phyloP scores from a whole-genome alignment of 1,140 invertebrate genomes.

The Apolygus lucorum region DNA sequence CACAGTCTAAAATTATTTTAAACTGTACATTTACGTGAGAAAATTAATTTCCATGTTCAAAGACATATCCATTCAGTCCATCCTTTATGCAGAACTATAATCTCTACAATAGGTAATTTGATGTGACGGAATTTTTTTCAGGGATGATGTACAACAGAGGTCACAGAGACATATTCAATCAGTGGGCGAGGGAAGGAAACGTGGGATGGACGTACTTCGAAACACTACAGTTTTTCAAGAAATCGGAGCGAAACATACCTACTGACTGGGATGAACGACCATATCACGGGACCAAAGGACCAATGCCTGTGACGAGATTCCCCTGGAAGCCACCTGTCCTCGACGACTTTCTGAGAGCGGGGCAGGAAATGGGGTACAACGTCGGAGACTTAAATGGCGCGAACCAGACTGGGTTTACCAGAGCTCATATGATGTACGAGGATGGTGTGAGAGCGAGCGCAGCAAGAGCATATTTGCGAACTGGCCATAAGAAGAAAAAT shows the following conservation, averaged over 20 bases:
- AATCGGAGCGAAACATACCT: constrained; percentile 44
- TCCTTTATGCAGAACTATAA: too few relatives aligned
- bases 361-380: constrained; percentile 42
- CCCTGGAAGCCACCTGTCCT: constrained; percentile 45
- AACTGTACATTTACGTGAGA: too few relatives aligned
- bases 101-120: too few relatives aligned
- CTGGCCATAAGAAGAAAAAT: constrained; percentile 48
- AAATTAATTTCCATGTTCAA: too few relatives aligned
- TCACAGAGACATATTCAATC: constrained; percentile 53
- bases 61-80: too few relatives aligned
- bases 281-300: constrained; percentile 50
- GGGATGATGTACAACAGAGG: constrained; percentile 63
- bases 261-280: constrained; percentile 38
- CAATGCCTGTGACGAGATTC: constrained; percentile 46
- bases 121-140: constrained; percentile 29
- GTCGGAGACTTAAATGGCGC: constrained; percentile 49
- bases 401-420: constrained; percentile 42
- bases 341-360: constrained; percentile 50
- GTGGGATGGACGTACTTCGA: constrained; percentile 55
- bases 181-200: constrained; percentile 55
- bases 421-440: constrained; percentile 34
- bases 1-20: too few relatives aligned
- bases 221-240: constrained; percentile 50
- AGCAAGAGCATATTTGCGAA: constrained; percentile 47
- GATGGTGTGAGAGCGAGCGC: constrained; percentile 37